Evolutionary conservation across 2,113 vertebrate species (phyloP), one percentile per base, ranked within the genome.

Genomic region (Melanostigma gelatinosum): DNA sequence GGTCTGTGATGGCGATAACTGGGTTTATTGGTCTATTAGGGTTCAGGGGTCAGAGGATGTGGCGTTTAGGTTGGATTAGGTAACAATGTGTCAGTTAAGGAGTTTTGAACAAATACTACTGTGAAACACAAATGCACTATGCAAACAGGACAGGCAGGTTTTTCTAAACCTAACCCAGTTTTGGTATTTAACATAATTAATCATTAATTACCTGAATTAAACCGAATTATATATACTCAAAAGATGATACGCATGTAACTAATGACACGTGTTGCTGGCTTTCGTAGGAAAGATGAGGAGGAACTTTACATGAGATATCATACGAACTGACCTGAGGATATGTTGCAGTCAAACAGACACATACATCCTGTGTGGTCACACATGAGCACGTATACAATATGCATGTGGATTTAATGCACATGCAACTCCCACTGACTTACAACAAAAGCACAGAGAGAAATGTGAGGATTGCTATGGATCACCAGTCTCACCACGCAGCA

Each of bases 11-110:
- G 18, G 54, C 72, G 24, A 82, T 62, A 84, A 72, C 22, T 50
- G 72, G 81, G 80, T 87, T 77, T 85, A 29, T 5, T 46, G 63
- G 68, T 72, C n/a, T 32, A 18, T 57, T 27, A 27, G 40, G 57
- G 36, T 42, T 85, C 60, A 67, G 12, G 8, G 50, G 50, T 54
- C 10, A 66, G 32, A 84, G 72, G 69, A 40, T 70, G 24, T 61
- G 9, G 4, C 4, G 8, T 79, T 42, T 13, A 29, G 22, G 16
- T 44, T 46, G 20, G 16, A 40, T 50, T 22, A 9, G 20, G 12
- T 32, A 76, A 42, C 27, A 20, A 20, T 2, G 22, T 0, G 9
- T 18, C 12, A 13, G 15, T 15, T 20, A 24, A 18, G 32, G 7
- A 27, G 68, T 55, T 65, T 10, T 52, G 24, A 0, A 54, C 10